phyloP scores from a whole-genome alignment of 1,140 invertebrate genomes.

The Panagrolaimus sp. region DNA sequence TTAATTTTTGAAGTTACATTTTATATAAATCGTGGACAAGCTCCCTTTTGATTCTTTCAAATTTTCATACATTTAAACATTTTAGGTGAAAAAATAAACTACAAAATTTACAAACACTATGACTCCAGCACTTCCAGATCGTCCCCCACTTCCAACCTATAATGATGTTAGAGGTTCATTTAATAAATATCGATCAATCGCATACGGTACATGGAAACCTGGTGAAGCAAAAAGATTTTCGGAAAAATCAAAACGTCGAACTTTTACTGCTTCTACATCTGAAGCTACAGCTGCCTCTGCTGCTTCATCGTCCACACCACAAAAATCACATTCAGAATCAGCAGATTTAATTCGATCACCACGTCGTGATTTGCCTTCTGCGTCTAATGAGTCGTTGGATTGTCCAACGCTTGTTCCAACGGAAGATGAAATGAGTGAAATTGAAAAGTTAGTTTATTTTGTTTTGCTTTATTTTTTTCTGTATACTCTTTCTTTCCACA shows the following conservation, averaged over 20 bases:
- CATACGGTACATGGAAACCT: constrained; percentile 2
- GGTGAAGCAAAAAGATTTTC: not conserved
- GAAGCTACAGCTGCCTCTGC: not conserved
- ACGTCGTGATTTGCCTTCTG: not conserved
- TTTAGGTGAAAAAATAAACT: too few relatives aligned
- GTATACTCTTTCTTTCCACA: not conserved
- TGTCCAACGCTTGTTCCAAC: not conserved
- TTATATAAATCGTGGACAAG: too few relatives aligned
- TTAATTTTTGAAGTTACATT: too few relatives aligned
- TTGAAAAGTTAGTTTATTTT: constrained; percentile 13
- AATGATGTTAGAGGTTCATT: constrained; percentile 2
- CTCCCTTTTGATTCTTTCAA: too few relatives aligned
- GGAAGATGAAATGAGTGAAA: constrained; percentile 2
- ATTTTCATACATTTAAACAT: too few relatives aligned
- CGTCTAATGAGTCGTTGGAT: not conserved
- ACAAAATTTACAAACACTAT: not conserved
- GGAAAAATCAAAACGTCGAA: not conserved
- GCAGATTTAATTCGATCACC: not conserved
- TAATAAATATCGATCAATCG: constrained; percentile 8
- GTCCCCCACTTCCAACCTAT: not conserved
- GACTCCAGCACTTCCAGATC: not conserved
- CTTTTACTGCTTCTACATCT: too few relatives aligned
- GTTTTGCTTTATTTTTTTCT: not conserved
- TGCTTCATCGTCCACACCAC: not conserved
- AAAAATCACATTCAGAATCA: not conserved